Evolutionary conservation across 2,113 vertebrate species (phyloP), one percentile per base, ranked within the genome.

Genomic region (Brachypteracias leptosomus): DNA sequence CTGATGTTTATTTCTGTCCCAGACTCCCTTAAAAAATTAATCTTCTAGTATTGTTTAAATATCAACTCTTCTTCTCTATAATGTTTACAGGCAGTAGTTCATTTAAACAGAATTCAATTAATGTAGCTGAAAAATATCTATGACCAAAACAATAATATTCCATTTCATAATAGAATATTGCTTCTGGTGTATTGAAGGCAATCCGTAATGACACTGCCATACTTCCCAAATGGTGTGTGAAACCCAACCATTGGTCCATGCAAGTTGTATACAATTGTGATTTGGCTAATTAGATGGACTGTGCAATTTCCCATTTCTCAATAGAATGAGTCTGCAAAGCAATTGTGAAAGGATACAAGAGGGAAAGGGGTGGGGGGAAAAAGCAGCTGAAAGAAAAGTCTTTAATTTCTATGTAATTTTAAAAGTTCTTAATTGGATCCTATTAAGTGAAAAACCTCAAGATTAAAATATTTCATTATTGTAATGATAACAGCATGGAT

Each of bases 211-310:
- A 70, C 81, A 36, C 68, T 76, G 59, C 93, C 81, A 14, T 94
- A 33, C 96, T 93, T 94, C 79, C 90, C 96, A 97, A 98, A 98
- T 97, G 97, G 95, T 86, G 96, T 97, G 95, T 98, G 97, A 98
- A 98, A 98, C 98, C 89, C 96, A 96, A 31, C 91, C 70, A 70
- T 8, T 91, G 95, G 88, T 73, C 94, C 89, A 13, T 72, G 94
- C 90, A 96, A 93, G 96, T 93, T 94, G 67, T 89, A 76, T 74
- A 65, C 65, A 25, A 73, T 84, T 93, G 91, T 61, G 28, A 97
- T 97, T 93, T 94, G 78, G 95, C 88, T 98, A 95, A 97, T 98
- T 96, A 91, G 72, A 40, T 85, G 88, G 49, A 85, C 62, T 65
- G 77, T 94, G 92, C 68, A 89, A 95, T 97, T 97, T 95, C 88